Conservation (phyloP, 2,113 vertebrate genomes). For the Psilopsiagon aymara region DNA sequence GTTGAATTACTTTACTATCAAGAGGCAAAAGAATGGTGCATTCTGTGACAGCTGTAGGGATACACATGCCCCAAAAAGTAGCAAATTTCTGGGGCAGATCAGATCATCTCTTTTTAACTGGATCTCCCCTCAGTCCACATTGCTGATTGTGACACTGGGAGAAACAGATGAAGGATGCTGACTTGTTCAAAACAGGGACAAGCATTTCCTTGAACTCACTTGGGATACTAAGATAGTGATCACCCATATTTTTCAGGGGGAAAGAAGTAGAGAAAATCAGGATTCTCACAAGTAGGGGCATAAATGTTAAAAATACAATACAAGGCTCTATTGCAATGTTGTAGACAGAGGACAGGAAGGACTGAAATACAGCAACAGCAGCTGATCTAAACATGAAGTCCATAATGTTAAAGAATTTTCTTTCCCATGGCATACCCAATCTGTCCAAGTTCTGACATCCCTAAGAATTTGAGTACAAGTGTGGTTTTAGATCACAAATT, state of each 20-base stretch:
- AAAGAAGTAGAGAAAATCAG: background rate
- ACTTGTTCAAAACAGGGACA: background rate
- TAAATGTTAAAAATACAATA: background rate
- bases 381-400: background rate
- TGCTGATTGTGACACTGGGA: background rate
- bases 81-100: background rate
- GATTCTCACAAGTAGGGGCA: background rate
- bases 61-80: background rate
- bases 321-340: background rate
- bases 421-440: accelerated
- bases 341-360: background rate
- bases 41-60: background rate
- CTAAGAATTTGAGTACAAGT: background rate
- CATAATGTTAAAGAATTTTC: background rate
- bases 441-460: background rate
- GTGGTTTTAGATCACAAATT: background rate
- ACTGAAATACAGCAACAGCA: background rate
- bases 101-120: background rate
- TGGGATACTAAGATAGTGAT: background rate
- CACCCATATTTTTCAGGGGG: background rate
- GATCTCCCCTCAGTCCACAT: background rate
- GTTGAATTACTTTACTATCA: background rate
- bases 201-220: background rate
- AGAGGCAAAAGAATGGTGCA: background rate
- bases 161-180: background rate